Evolutionary conservation across 2,113 vertebrate species (phyloP), one percentile per base, ranked within the genome.

Genomic region (Hipposideros armiger): DNA sequence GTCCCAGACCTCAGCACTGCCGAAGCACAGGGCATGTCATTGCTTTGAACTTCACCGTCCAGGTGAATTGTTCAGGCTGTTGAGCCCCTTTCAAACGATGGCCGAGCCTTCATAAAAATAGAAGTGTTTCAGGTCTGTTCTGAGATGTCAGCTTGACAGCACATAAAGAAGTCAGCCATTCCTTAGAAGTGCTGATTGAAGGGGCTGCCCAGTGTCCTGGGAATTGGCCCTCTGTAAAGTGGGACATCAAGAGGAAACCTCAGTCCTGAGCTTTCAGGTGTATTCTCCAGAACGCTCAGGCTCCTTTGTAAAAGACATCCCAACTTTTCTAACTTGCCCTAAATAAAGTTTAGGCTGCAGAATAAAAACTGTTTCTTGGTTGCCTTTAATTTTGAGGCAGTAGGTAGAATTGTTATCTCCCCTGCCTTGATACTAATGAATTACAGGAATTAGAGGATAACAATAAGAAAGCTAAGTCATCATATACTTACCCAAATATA

Each of bases 391-490:
- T 90, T 40, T 28, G 92, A 80, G 15, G 45, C 36, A 82, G 13
- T 82, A 82, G 78, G 15, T 16, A 60, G 9, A 82, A 47, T 45
- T 47, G 40, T 82, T 60, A 16, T 42, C 56, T 7, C 17, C 4
- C 3, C 26, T 10, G 1, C 1, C 7, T 36, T 13, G 7, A 4
- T 70, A 5, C 67, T 52, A 50, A 64, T 14, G 15, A 0, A 20
- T 22, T 3, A 11, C 8, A 66, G 76, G 72, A 58, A 28, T 66
- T 66, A 45, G 80, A 70, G 70, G 30, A 50, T 87, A 87, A 58
- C 5, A 32, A n/a, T 2, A 81, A 67, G 36, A 22, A 8, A 67
- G 54, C 54, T 19, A 88, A 42, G 42, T 36, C 10, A 9, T 8
- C n/a, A 11, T 52, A 8, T 62, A 24, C 28, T 54, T 16, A 47